Evolutionary conservation across 2,113 vertebrate species (phyloP), one percentile per base, ranked within the genome.

Genomic region (Otis tarda): DNA sequence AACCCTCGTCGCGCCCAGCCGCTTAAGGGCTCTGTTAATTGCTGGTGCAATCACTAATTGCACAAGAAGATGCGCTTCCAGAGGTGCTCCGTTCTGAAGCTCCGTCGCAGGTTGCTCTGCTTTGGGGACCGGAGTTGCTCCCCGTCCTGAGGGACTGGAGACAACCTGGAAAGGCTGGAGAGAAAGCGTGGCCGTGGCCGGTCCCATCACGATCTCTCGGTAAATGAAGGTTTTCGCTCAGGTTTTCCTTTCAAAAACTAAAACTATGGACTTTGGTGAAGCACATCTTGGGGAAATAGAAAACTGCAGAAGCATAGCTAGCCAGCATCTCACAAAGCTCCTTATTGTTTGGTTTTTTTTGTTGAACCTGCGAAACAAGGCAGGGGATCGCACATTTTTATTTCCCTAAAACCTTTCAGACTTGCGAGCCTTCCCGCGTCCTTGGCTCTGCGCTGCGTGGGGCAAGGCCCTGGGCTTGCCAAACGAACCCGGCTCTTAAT

Each of bases 331-430:
- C 77, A 5, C 30, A 21, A 13, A 76, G 37, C 12, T 63, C 52
- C 45, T 77, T 15, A 1, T 3, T 4, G 24, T 43, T 43, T 27
- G 23, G 9, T 50, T 50, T 37, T 55, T 41, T 37, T 13, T 43
- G 31, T 68, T 43, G 21, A 56, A n/a, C 3, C 0, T 20, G 35
- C 67, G 19, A 22, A 84, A 63, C n/a, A 7, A n/a, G 25, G 22
- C 0, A 2, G 47, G 22, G 28, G 5, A 10, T 4, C 41, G 10
- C 30, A 6, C 24, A 6, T 0, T 31, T 23, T 68, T 49, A 22
- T 41, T 43, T 6, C 39, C 37, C 27, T 9, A 8, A 81, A 64
- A 22, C 50, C 76, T 64, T 45, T 31, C 21, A 4, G 5, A 80
- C 20, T 27, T 12, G 7, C 53, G 25, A 61, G 4, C 19, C 31